Evolutionary conservation across 2,888 invertebrate species (phyloP).

Genomic region (Creontiades dilutus): DNA sequence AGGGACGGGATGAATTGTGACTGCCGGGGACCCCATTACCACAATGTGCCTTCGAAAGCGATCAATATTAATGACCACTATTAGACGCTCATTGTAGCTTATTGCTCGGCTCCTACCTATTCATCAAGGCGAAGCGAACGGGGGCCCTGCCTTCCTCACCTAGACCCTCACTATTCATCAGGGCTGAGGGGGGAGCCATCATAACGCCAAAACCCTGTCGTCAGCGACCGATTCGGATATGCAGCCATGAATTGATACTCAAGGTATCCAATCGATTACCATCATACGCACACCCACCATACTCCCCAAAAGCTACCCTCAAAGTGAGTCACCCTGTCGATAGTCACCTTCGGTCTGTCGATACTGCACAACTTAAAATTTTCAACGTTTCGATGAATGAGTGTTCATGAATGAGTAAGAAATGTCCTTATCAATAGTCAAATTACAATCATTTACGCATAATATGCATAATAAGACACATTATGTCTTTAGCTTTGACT

Average conservation of each 20-base stretch:
- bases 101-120: slow-evolving; percentile 49
- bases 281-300: no score
- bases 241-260: not conserved
- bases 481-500: no score
- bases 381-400: no score
- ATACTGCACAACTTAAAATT: no score
- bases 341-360: no score
- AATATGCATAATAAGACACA: no score
- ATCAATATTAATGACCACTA: slow-evolving; percentile 58
- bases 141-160: not conserved
- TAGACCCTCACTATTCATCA: slow-evolving; percentile 16
- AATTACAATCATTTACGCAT: no score
- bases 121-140: slow-evolving; percentile 30
- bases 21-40: slow-evolving; percentile 21
- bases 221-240: not conserved
- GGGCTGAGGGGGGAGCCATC: not conserved
- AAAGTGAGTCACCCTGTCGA: no score
- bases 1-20: slow-evolving; percentile 2
- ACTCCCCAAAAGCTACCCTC: no score
- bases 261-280: not conserved
- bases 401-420: no score
- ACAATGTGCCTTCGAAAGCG: not conserved
- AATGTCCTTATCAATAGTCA: no score
- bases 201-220: not conserved
- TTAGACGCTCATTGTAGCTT: slow-evolving; percentile 60